A percentile compares a stretch with the other conserved stretches of the same genome.
These are phyloP conservation scores for Felis chaus DNA, from an alignment of 2,113 vertebrate species.

Conservation along the genomic window DNA sequence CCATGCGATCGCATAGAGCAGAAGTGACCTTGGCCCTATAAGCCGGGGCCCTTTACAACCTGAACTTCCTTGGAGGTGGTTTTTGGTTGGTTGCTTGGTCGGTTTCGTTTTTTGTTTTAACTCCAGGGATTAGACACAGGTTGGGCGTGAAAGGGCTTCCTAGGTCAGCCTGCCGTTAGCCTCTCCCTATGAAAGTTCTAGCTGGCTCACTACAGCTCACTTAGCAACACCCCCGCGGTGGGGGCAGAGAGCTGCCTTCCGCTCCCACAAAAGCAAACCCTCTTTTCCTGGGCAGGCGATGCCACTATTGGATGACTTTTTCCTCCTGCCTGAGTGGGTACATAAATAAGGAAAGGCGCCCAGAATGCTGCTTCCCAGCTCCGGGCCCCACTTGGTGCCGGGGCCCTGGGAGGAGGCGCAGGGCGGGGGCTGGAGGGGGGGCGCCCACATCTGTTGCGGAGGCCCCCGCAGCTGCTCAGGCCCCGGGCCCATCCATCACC, in stretches of 20 bases:
- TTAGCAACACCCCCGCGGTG: not conserved
- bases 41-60: not conserved
- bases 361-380: fast-evolving
- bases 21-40: conserved; percentile 24
- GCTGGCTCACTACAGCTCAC: fast-evolving
- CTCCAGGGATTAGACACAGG: conserved; percentile 3
- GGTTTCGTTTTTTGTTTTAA: too few relatives aligned
- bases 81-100: too few relatives aligned
- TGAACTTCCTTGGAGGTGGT: not conserved
- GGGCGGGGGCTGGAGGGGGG: not conserved
- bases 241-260: not conserved
- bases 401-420: not conserved
- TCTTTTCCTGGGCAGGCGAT: not conserved
- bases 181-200: not conserved
- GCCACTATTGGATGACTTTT: fast-evolving
- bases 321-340: fast-evolving
- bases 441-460: conserved; percentile 53
- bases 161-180: not conserved
- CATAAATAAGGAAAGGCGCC: fast-evolving
- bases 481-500: conserved; percentile 83
- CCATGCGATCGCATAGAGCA: not conserved
- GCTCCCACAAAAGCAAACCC: not conserved
- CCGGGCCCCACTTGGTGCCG: not conserved
- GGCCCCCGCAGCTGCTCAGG: conserved; percentile 66
- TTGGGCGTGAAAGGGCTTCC: not conserved